Base-by-base conservation (phyloP, 2,797 vertebrate genomes). In the Ara ararauna region DNA sequence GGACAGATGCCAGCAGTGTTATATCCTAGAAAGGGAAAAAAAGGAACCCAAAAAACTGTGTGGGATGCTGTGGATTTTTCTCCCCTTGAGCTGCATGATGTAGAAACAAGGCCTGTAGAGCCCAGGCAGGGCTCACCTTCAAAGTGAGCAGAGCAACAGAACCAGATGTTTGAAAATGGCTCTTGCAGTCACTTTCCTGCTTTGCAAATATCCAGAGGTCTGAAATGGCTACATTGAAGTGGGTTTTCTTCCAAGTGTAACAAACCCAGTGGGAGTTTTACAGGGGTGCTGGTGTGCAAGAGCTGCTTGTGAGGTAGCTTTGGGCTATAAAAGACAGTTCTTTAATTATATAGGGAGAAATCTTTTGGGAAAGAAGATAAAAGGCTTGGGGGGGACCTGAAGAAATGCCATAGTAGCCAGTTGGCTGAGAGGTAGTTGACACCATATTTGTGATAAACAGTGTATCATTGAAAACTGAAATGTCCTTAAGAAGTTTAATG, bases 1-100 rank as follows among this genome's bases (percentile, higher is more conserved):
- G 92, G 91, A 96, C 94, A 95, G 87, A 89, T 96, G 94, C 94
- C 95, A 94, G 94, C 91, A 80, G 66, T 51, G 3, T 96, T 96
- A 96, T 89, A 93, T 96, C 94, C 92, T 96, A 93, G 94, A 94
- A 97, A 93, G 90, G 93, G 47, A 88, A 87, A 90, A 77, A 85
- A 82, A 68, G 58, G 17, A 93, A 45, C 70, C 84, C 53, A 51
- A 56, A 93, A 81, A 92, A 93, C 83, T 2, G 74, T 93, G 96
- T 92, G 89, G 92, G 95, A 75, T 72, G 92, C 64, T 93, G 89
- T 88, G 76, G 72, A 9, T n/a, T 86, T 61, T 53, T 79, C 75
- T 60, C 10, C 5, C 34, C 5, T 66, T 62, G 67, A 92, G n/a
- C 17, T 54, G 56, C 26, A 0, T 40, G 85, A 81, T 91, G 58